phyloP scores from a whole-genome alignment of 2,113 vertebrate species.

The Myotis davidii region DNA sequence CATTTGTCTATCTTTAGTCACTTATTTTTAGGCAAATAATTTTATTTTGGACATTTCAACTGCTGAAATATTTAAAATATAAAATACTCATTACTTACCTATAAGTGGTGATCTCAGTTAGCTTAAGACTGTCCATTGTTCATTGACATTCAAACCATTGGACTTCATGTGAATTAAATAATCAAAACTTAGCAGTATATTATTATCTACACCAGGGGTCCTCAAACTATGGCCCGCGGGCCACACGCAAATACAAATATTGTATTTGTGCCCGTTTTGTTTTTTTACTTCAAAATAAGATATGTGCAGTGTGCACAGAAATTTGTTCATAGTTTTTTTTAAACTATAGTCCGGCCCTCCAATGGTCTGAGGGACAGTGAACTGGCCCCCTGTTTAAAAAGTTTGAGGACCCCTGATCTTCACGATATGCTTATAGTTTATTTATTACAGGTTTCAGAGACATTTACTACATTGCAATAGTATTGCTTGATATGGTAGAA shows the following conservation, averaged over 20 bases:
- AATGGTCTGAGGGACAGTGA: no score
- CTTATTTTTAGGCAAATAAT: background rate
- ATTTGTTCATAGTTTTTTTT: no score
- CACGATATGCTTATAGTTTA: background rate
- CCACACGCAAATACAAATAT: no score
- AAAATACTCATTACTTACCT: background rate
- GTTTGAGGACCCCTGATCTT: no score
- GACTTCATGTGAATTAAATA: background rate
- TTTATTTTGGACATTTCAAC: constrained; percentile 1
- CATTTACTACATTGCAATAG: background rate
- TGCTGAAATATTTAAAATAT: background rate
- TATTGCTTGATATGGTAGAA: background rate
- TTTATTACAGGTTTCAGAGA: background rate
- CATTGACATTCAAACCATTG: background rate
- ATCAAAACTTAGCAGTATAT: background rate
- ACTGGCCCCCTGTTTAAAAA: no score
- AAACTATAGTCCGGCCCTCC: no score
- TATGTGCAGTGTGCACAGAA: no score
- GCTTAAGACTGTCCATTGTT: background rate
- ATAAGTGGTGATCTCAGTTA: background rate
- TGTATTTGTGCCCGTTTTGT: no score
- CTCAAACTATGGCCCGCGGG: no score
- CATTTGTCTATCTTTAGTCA: background rate
- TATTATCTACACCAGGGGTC: background rate
- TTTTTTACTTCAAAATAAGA: no score